Evolutionary conservation across 1,140 invertebrate genomes (phyloP), one percentile per base, ranked within the genome.

Genomic region (Pachyrhynchus sulphureomaculatus): DNA sequence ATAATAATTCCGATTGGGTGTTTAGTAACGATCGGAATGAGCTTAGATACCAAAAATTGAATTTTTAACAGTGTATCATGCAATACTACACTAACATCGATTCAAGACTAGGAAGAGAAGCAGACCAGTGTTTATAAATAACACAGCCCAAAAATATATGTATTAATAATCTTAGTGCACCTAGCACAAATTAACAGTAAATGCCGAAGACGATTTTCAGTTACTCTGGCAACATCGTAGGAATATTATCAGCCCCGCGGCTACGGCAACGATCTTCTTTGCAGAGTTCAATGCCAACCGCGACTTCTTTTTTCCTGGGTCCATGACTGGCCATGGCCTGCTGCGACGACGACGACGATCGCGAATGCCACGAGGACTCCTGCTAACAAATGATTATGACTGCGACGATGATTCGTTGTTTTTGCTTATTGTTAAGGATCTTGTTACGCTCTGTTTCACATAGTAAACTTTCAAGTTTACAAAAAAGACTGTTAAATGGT

Each of bases 241-340:
- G 13, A 26, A 36, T 26, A 18, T 18, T 41, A 12, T 17, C 45
- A 53, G 58, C 49, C 58, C 34, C 41, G 58, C 57, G 47, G 26
- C 49, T 39, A 56, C 55, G 44, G 48, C 42, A 44, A 47, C 33
- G 48, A 29, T 62, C 60, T 49, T 62, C 51, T 52, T 53, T 37
- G 33, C 42, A 62, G 67, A 72, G 72, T 75, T 72, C 69, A 72
- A 73, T 75, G 70, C 68, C 69, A 69, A 62, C 64, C 63, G 62
- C 66, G 61, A 62, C 64, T 62, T 58, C 58, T 68, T 68, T 72
- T 66, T 71, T 70, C 68, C 69, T 68, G 72, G 73, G 72, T 75
- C 73, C 68, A 65, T 72, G 73, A 70, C 70, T 73, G 73, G 69
- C 73, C 73, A 63, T 75, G 73, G 73, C 73, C 73, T 47, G 55